A percentile compares a stretch with the other conserved stretches of the same genome.
Conservation (phyloP, 2,797 vertebrate species). For the Chiroxiphia lanceolata region DNA sequence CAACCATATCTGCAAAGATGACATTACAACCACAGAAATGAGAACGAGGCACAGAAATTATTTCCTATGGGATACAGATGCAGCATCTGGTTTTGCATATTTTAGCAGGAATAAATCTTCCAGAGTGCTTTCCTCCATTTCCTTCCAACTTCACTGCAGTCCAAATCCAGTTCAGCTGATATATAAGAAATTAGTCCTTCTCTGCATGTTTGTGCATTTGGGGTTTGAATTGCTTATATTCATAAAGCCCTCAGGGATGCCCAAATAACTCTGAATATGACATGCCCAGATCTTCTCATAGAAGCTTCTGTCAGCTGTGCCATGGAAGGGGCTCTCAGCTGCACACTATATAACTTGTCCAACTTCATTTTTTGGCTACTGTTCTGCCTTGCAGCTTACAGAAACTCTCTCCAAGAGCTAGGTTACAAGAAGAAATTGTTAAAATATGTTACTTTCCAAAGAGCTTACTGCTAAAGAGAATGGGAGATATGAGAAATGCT, state of each 20-base stretch:
- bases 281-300: neutral
- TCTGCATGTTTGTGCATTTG: neutral
- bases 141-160: neutral
- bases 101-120: neutral
- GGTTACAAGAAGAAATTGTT: neutral
- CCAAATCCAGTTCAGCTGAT: neutral
- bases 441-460: neutral
- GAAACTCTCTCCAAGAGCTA: neutral
- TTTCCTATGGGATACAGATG: neutral
- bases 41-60: neutral
- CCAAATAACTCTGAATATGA: neutral
- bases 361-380: conserved; percentile 14
- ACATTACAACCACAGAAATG: neutral
- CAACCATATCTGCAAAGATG: neutral
- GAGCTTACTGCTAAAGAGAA: neutral
- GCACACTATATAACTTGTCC: neutral
- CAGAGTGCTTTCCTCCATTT: neutral
- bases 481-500: neutral
- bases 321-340: conserved; percentile 11
- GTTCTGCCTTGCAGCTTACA: neutral
- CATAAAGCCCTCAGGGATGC: neutral
- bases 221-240: neutral
- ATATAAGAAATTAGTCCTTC: neutral
- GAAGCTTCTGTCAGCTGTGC: conserved; percentile 9
- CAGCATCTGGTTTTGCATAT: conserved; percentile 5